phyloP scores from a whole-genome alignment of 2,113 vertebrate genomes.

The Zapus hudsonius region DNA sequence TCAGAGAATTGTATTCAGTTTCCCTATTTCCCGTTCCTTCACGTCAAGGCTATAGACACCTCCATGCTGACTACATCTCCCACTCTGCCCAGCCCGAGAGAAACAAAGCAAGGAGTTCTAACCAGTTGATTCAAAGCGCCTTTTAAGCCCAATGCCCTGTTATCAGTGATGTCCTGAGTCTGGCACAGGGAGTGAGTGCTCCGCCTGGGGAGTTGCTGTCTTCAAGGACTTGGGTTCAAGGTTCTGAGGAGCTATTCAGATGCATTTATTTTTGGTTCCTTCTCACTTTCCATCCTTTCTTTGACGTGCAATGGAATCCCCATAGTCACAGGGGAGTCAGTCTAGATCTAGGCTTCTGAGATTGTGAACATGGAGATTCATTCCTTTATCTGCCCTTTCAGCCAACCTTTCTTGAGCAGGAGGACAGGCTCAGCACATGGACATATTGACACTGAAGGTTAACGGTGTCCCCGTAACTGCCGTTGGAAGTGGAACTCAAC shows the following conservation, averaged over 20 bases:
- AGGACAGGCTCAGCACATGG: not conserved
- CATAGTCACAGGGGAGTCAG: not conserved
- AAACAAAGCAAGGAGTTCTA: slow-evolving; percentile 49
- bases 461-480: not conserved
- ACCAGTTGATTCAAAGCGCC: slow-evolving; percentile 51
- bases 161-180: slow-evolving; percentile 65
- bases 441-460: not conserved
- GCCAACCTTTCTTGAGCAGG: not conserved
- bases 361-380: slow-evolving; percentile 3
- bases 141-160: slow-evolving; percentile 40
- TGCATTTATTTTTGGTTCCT: slow-evolving; percentile 27
- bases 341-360: not conserved
- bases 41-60: not conserved
- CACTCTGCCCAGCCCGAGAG: not conserved
- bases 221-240: slow-evolving; percentile 68
- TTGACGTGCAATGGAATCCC: not conserved
- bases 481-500: not conserved
- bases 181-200: slow-evolving; percentile 70
- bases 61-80: not conserved
- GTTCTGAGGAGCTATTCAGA: slow-evolving; percentile 64
- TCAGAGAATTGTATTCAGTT: not conserved
- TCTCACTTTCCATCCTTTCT: slow-evolving; percentile 22
- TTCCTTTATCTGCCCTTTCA: slow-evolving; percentile 6
- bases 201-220: slow-evolving; percentile 57
- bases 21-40: not conserved